Evolutionary conservation across 1,140 invertebrate genomes (phyloP), one percentile per base, ranked within the genome.

Genomic region (Drosophila quadrilineata): DNA sequence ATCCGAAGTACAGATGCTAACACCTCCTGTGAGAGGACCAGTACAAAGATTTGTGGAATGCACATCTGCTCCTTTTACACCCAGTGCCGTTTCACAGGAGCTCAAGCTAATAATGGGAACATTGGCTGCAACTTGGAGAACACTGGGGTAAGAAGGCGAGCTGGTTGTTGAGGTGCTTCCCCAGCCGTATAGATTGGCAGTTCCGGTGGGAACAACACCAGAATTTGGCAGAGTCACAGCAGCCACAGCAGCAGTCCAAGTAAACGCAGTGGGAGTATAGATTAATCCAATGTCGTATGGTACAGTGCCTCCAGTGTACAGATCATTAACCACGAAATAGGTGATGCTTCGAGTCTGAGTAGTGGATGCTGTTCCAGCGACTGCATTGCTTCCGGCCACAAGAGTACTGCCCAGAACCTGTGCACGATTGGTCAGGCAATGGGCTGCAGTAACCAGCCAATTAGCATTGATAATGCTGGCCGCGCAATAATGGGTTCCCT

Each of bases 271-370:
- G 19, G 91, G 86, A 0, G 92, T 69, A 57, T 90, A 90, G 50
- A 93, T 82, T 17, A 92, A 28, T 1, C 91, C 91, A 12, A 93
- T 91, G 41, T 93, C 92, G 46, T 91, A 91, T 0, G 90, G 90
- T 1, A 89, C 90, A 0, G 91, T 88, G 24, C 87, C 88, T 0
- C 88, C 88, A 2, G 74, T 79, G 31, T 88, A 89, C 0, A 85
- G 43, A 16, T 87, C 72, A 36, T 89, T 65, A 10, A 77, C 14
- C 1, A 84, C 70, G 38, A 75, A 89, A 17, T 73, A 70, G 1
- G 60, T 74, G 12, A 88, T 89, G 22, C 58, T 70, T 0, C 88
- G 66, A 14, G 38, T 87, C 48, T 89, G 88, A 0, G 79, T 79
- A 1, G 86, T 86, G 5, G 63, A 64, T 0, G 68, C 79, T 10